Conservation (phyloP, 2,888 invertebrate genomes). For the Hymenopus coronatus region DNA sequence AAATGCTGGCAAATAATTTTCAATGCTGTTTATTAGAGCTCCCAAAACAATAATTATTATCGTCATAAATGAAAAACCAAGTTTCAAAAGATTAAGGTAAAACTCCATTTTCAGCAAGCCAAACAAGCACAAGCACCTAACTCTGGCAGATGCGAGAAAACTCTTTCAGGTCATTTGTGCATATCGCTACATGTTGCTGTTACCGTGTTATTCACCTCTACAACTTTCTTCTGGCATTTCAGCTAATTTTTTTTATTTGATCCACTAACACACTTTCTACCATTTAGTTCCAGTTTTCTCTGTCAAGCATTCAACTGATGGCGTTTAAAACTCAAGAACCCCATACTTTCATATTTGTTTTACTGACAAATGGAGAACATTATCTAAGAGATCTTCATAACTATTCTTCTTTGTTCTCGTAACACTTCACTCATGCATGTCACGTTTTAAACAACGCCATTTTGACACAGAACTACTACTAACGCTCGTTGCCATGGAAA, state of each 20-base stretch:
- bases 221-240: background rate
- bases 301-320: background rate
- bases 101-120: background rate
- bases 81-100: conserved; percentile 41
- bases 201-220: background rate
- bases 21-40: conserved; percentile 61
- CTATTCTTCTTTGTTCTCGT: background rate
- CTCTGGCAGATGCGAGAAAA: background rate
- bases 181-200: background rate
- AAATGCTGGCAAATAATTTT: conserved; percentile 63
- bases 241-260: background rate
- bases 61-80: conserved; percentile 39
- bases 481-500: background rate
- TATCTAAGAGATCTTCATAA: background rate
- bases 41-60: conserved; percentile 53
- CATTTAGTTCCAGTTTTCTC: background rate
- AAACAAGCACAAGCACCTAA: background rate
- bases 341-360: background rate
- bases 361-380: background rate
- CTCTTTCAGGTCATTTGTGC: background rate
- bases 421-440: background rate
- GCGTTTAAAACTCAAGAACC: background rate
- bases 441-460: background rate
- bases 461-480: background rate
- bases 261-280: conserved; percentile 1